These are phyloP conservation scores for Nesospiza acunhae DNA, from an alignment of 2,113 vertebrate species.

Conservation along the genomic window DNA sequence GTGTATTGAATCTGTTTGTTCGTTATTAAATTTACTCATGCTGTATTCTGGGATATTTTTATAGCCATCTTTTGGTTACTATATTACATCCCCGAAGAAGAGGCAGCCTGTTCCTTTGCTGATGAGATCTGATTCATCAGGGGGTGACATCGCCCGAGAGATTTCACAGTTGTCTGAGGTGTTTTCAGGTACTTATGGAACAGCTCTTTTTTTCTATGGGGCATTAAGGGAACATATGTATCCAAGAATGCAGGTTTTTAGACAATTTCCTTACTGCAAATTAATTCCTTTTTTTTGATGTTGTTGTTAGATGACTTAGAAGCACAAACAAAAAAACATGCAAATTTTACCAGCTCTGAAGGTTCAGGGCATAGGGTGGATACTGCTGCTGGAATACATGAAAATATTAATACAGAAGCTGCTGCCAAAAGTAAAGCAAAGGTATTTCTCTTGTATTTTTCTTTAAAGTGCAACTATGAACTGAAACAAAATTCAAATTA, in stretches of 20 bases:
- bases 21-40: not conserved
- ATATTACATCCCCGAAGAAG: slow-evolving; percentile 91
- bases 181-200: slow-evolving; percentile 73
- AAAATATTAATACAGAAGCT: slow-evolving; percentile 16
- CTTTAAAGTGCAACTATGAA: not conserved
- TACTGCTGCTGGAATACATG: not conserved
- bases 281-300: not conserved
- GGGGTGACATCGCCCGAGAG: slow-evolving; percentile 52
- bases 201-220: not conserved
- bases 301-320: slow-evolving; percentile 75
- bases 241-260: not conserved
- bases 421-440: slow-evolving; percentile 2
- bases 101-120: slow-evolving; percentile 88
- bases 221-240: not conserved
- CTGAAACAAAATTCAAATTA: not conserved
- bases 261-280: not conserved
- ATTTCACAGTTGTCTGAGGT: slow-evolving; percentile 65
- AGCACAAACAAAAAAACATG: slow-evolving; percentile 63
- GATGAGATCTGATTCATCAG: slow-evolving; percentile 71
- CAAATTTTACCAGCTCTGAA: slow-evolving; percentile 50
- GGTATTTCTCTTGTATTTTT: slow-evolving; percentile 33
- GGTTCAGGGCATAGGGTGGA: slow-evolving; percentile 23
- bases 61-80: slow-evolving; percentile 96
- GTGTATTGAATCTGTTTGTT: not conserved
- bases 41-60: not conserved